Evolutionary conservation across 2,888 invertebrate species (phyloP), one percentile per base, ranked within the genome.

Genomic region (Eristalinus sepulchralis): DNA sequence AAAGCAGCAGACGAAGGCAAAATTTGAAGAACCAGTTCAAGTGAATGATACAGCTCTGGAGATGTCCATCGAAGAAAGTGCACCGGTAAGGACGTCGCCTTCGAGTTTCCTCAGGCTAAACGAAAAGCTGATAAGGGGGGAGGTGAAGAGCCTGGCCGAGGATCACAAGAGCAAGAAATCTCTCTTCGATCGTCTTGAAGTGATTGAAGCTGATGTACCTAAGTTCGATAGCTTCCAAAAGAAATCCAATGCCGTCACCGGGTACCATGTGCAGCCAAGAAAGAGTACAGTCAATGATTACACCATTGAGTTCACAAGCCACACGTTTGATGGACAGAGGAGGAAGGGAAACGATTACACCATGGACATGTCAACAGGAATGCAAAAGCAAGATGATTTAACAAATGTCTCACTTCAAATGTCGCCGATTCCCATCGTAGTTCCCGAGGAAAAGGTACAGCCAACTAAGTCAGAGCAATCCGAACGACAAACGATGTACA

Each of bases 81-180:
- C 47, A 8, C 17, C 47, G 1, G 5, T 47, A 17, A n/a, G 66
- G 53, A 17, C 60, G 8, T 17, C 10, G 39, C 0, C 22, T 0
- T 17, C 60, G 22, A 70, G 62, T 17, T 70, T 63, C n/a, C 5
- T 9, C 0, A 33, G 55, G 34, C 36, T 78, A n/a, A 78, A 78
- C 55, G 78, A 78, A 22, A 36, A 78, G n/a, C 1, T 78, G 70
- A 34, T 78, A 0, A 53, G n/a, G 31, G 70, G 78, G 4, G 62
- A 36, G 3, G 27, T 22, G 13, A 70, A 57, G 62, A 20, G 31
- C 0, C n/a, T 55, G 2, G 5, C 17, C 6, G 60, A 77, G 1
- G 47, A 60, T 17, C 67, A 17, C 10, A 60, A 27, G n/a, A n/a
- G 13, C n/a, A 75, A 31, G 22, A 53, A 33, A 11, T 77, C 77